Conservation (phyloP, 1,140 invertebrate genomes). For the Drosophila sechellia region DNA sequence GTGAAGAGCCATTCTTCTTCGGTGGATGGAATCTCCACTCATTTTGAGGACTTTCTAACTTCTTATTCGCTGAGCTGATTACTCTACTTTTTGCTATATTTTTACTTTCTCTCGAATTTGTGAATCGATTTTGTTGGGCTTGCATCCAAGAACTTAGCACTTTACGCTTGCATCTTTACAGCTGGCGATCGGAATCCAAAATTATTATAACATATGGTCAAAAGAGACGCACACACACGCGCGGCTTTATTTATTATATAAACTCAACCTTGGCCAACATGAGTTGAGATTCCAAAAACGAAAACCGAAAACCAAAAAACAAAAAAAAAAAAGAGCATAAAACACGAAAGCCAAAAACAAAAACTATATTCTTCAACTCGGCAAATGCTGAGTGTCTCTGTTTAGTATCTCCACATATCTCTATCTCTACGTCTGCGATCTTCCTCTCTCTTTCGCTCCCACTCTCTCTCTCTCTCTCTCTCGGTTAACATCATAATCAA, state of each 20-base stretch:
- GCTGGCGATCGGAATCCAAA: slow-evolving; percentile 37
- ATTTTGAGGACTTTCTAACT: background rate
- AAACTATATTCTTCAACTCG: slow-evolving; percentile 52
- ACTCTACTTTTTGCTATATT: slow-evolving; percentile 7
- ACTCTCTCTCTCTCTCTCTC: background rate
- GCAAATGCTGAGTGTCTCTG: slow-evolving; percentile 41
- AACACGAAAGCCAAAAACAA: slow-evolving; percentile 11
- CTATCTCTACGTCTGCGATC: slow-evolving; percentile 1
- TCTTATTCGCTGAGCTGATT: slow-evolving; percentile 1
- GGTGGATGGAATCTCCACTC: background rate
- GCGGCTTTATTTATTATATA: slow-evolving; percentile 57
- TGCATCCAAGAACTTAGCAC: slow-evolving; percentile 31
- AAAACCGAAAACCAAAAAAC: slow-evolving; percentile 20
- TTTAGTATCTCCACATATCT: background rate
- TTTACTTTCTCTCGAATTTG: slow-evolving; percentile 22
- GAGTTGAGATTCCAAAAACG: slow-evolving; percentile 45
- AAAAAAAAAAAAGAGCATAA: slow-evolving; percentile 1
- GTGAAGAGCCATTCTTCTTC: slow-evolving; percentile 4
- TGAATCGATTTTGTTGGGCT: slow-evolving; percentile 24
- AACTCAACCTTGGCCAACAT: slow-evolving; percentile 77
- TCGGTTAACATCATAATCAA: slow-evolving; percentile 1
- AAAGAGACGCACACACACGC: slow-evolving; percentile 20
- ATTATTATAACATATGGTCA: slow-evolving; percentile 66
- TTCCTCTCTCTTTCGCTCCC: slow-evolving; percentile 1
- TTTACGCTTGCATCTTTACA: slow-evolving; percentile 67